Base-by-base conservation (phyloP, 2,797 vertebrate genomes). In the Microcaecilia unicolor region DNA sequence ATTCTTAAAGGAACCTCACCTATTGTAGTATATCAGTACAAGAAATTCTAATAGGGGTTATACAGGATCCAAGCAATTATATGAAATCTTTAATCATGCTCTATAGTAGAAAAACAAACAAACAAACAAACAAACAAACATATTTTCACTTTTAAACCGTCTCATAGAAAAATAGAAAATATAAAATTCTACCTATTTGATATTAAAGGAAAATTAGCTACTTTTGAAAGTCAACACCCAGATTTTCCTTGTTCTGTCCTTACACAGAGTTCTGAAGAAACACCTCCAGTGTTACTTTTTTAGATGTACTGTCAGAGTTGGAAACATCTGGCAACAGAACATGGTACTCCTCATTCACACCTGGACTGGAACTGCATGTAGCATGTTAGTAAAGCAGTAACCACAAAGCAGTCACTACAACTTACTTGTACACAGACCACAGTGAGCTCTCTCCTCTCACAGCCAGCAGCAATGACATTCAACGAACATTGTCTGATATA, bases 181-280 rank as follows among this genome's bases (percentile, higher is more conserved):
- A n/a, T 12, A 34, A n/a, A 22, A 3, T 1, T 4, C 1, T 21
- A 3, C 28, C 6, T 44, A 23, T 34, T 18, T 41, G 12, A 1
- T 31, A n/a, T 37, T 44, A 31, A 51, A 50, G 55, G 40, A 55
- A 58, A 36, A 35, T 61, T 46, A 46, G 57, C 43, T 48, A 35
- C 25, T 10, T n/a, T 36, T 32, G 18, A n/a, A 46, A 65, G 60
- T 40, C 64, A 66, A 67, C 44, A 37, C 63, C 72, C 64, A 67
- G 64, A 72, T 72, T 50, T 63, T 67, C 37, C 22, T 37, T 37
- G 41, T 15, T 53, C 28, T 79, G 78, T 49, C 61, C 68, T 44
- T 57, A 72, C 83, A 65, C 25, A 78, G 54, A 37, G 37, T 25
- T 22, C 29, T 35, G 52, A 31, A 52, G 49, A 70, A 34, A 53